These are phyloP conservation scores for Heteractis magnifica DNA, from an alignment of 92 coral and sea anemone genomes.

Conservation along the genomic window DNA sequence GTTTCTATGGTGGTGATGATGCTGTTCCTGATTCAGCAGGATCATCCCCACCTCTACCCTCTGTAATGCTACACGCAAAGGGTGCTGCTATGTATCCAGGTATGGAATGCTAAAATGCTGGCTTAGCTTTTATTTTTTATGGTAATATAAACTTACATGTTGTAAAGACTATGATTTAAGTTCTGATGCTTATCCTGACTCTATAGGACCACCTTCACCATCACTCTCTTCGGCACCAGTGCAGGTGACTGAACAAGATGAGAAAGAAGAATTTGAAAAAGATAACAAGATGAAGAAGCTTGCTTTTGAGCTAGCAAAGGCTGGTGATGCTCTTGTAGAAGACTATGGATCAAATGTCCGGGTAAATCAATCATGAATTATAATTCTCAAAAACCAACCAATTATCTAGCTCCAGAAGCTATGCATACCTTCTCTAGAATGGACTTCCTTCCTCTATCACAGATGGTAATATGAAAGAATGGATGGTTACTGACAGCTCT, in stretches of 20 bases:
- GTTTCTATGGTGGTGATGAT: slow-evolving; percentile 13
- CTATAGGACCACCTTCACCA: too few species aligned
- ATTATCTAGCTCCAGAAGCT: too few species aligned
- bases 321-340: slow-evolving; percentile 63
- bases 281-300: slow-evolving; percentile 30
- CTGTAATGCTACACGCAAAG: too few species aligned
- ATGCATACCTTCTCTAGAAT: too few species aligned
- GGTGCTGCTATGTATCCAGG: too few species aligned
- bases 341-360: slow-evolving; percentile 48
- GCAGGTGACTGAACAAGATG: background rate
- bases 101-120: too few species aligned
- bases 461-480: background rate
- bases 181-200: too few species aligned
- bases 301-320: slow-evolving; percentile 61
- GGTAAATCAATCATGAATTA: slow-evolving; percentile 24
- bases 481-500: background rate
- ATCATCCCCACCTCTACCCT: background rate
- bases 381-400: too few species aligned
- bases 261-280: background rate
- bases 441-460: background rate
- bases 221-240: background rate
- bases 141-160: too few species aligned
- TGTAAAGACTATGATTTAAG: too few species aligned
- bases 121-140: too few species aligned
- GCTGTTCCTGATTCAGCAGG: slow-evolving; percentile 20